Base-by-base conservation (phyloP, 2,113 vertebrate genomes). In the Atlantisia rogersi region DNA sequence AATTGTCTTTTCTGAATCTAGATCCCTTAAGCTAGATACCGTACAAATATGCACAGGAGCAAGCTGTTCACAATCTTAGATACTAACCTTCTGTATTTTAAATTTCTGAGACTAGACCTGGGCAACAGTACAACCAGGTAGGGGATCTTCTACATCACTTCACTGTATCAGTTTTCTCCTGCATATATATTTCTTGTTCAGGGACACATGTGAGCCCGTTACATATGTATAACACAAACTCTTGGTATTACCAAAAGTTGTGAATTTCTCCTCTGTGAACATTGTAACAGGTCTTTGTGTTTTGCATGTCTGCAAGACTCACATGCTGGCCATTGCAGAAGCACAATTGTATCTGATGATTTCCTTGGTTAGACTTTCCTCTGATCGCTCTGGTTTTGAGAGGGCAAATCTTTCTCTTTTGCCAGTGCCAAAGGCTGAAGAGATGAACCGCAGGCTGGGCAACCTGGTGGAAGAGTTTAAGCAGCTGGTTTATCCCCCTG, bases 401-500 rank as follows among this genome's bases (percentile, higher is more conserved):
- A 63, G 31, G 29, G 6, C 22, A 65, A 55, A 74, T 83, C 15
- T 94, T 93, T 82, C 25, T 92, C 15, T 92, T 93, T 90, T 95
- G 89, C 50, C 48, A 99, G 99, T 99, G 98, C 99, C 99, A 56
- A 99, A 99, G 93, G 68, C 96, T 84, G 98, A 99, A 15, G 98
- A 98, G 94, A 99, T 99, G 31, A 97, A 99, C 95, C 13, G 53
- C 6, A 98, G 99, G 56, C 95, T 99, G 81, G 99, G 99, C 39
- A 91, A 91, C 60, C 96, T 99, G 79, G 97, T 94, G 31, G 96
- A 99, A 1, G 99, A 99, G 42, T 99, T 99, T 94, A 99, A 98
- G 96, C 98, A 99, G 73, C 97, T 99, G 67, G 99, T 99, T 83
- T 99, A 99, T 91, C 99, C 99, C 24, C 95, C 97, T 11, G 95